A percentile compares a stretch with the other conserved stretches of the same genome.
These are phyloP conservation scores for Trichogramma dendrolimi DNA, from an alignment of 2,888 invertebrate genomes.

Conservation along the genomic window DNA sequence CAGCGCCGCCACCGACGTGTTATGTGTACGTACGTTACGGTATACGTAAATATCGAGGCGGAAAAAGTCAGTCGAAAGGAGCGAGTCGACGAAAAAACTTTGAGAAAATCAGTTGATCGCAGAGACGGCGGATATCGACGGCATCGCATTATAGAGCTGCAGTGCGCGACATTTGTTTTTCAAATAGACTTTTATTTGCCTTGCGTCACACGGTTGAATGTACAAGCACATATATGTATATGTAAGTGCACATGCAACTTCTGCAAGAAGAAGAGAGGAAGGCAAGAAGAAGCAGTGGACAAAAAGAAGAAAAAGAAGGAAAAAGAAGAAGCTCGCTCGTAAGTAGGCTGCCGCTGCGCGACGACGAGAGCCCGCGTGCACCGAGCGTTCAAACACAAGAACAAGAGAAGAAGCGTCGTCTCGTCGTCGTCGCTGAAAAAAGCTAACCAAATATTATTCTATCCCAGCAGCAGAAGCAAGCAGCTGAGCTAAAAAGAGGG, in stretches of 20 bases:
- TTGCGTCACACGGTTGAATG: conserved; percentile 21
- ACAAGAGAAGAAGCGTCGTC: background rate
- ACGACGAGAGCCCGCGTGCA: conserved; percentile 3
- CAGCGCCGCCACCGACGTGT: too few relatives aligned
- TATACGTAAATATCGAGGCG: too few relatives aligned
- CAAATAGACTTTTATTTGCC: conserved; percentile 28
- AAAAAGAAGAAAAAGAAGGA: background rate
- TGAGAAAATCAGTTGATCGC: conserved; percentile 28
- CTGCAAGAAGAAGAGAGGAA: background rate
- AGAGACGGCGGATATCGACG: background rate
- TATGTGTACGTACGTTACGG: too few relatives aligned
- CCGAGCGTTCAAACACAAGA: background rate
- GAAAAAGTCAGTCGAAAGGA: too few relatives aligned
- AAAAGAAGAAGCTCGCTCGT: conserved; percentile 22
- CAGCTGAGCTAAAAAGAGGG: conserved; percentile 24
- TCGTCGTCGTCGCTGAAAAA: conserved; percentile 5
- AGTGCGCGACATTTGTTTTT: conserved; percentile 26
- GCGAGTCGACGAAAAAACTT: background rate
- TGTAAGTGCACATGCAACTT: conserved; percentile 18
- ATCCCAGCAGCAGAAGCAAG: conserved; percentile 11
- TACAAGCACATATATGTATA: conserved; percentile 8
- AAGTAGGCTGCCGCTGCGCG: conserved; percentile 13
- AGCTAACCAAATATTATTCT: conserved; percentile 30
- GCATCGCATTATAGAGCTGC: conserved; percentile 1
- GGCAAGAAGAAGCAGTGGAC: background rate